phyloP scores from a whole-genome alignment of 2,888 invertebrate genomes.

The Pristionchus arcanus region DNA sequence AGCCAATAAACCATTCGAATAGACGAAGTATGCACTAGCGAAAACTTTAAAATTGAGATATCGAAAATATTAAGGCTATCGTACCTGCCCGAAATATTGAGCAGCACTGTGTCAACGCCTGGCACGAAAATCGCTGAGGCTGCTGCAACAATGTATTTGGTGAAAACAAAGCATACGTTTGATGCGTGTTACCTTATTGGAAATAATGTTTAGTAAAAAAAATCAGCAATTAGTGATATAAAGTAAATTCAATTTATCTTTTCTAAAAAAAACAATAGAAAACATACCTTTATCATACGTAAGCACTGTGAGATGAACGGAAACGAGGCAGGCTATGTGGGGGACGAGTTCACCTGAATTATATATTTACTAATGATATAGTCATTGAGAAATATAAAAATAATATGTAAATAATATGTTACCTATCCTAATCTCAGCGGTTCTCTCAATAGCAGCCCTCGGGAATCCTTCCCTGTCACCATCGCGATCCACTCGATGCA shows the following conservation, averaged over 20 bases:
- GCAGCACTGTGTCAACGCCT: slow-evolving; percentile 85
- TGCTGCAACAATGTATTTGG: slow-evolving; percentile 60
- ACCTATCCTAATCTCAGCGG: slow-evolving; percentile 56
- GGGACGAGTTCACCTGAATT: slow-evolving; percentile 88
- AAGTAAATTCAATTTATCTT: no score
- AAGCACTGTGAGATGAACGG: slow-evolving; percentile 91
- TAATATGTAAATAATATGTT: slow-evolving; percentile 59
- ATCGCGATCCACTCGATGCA: slow-evolving; percentile 56
- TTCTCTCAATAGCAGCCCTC: slow-evolving; percentile 56
- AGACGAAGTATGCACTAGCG: no score
- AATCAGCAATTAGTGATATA: background rate
- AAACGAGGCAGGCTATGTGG: slow-evolving; percentile 97
- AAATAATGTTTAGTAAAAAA: no score
- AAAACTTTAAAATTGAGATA: background rate
- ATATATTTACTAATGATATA: background rate
- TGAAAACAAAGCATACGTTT: background rate
- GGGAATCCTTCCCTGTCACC: slow-evolving; percentile 58
- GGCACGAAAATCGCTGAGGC: slow-evolving; percentile 68
- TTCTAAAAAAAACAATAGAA: background rate
- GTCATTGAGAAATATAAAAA: background rate
- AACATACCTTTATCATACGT: slow-evolving; percentile 81
- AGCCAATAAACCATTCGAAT: background rate
- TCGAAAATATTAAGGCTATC: background rate
- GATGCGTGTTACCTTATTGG: no score
- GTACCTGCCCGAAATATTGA: slow-evolving; percentile 93